phyloP scores from a whole-genome alignment of 1,140 invertebrate genomes.

The Diploscapter pachys region DNA sequence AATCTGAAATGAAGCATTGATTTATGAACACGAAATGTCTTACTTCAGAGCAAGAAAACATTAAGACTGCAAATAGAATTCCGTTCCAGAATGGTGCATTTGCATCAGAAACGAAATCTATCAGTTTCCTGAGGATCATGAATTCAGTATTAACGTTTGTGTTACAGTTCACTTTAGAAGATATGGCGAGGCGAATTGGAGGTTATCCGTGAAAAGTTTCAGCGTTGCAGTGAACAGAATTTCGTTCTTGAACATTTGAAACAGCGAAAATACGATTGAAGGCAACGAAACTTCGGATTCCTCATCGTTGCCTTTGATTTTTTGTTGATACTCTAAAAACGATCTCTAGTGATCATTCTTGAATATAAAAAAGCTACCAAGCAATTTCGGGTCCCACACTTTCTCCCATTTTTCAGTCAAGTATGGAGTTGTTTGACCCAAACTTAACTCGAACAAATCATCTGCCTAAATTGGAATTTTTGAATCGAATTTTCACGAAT shows the following conservation, averaged over 20 bases:
- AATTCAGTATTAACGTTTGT: not conserved
- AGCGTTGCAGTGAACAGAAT: slow-evolving; percentile 39
- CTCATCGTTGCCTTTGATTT: not conserved
- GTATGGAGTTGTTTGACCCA: slow-evolving; percentile 30
- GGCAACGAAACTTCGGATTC: slow-evolving; percentile 4
- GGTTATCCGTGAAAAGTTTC: slow-evolving; percentile 47
- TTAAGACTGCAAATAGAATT: slow-evolving; percentile 22
- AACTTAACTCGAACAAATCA: slow-evolving; percentile 52
- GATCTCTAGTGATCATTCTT: not conserved
- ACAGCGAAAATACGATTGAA: not conserved
- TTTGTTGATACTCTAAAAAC: not conserved
- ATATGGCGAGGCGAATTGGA: slow-evolving; percentile 53
- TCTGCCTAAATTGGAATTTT: not conserved
- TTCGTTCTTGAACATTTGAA: slow-evolving; percentile 19
- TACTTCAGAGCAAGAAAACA: slow-evolving; percentile 30
- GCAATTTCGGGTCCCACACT: slow-evolving; percentile 45
- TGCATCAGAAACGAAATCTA: not conserved
- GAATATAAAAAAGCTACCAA: slow-evolving; percentile 26
- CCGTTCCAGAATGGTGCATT: slow-evolving; percentile 20
- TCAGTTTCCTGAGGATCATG: not conserved
- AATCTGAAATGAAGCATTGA: slow-evolving; percentile 60
- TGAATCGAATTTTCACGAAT: not conserved
- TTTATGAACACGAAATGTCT: not conserved
- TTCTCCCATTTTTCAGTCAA: slow-evolving; percentile 43
- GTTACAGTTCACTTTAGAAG: slow-evolving; percentile 42